Evolutionary conservation across 2,888 invertebrate species (phyloP), one percentile per base, ranked within the genome.

Genomic region (Xiphydria camelus): DNA sequence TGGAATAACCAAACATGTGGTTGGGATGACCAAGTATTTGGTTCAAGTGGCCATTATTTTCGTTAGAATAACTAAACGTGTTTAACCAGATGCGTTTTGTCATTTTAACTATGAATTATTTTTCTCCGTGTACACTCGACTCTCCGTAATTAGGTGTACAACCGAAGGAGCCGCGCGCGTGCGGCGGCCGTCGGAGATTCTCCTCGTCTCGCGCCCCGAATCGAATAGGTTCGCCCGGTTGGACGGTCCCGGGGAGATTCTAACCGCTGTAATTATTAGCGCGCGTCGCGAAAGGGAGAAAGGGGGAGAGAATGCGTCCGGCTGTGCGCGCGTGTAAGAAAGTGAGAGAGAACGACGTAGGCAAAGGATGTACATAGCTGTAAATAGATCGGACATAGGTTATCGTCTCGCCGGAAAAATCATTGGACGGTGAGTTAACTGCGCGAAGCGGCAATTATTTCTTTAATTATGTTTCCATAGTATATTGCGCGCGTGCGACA

Each of bases 391-490:
- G 51, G 15, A 55, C 61, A 59, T 59, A 63, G 64, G 58, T 51
- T 57, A 57, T 61, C 55, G 61, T 62, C 64, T 65, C 56, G n/a
- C n/a, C n/a, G n/a, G n/a, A n/a, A n/a, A n/a, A n/a, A n/a, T 56
- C 56, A 55, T 54, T 57, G 62, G 56, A 59, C 19, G 34, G 18
- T 34, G 55, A 55, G 64, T 59, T 61, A 55, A 55, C 50, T 57
- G 53, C 55, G 35, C 45, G 49, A 48, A 35, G 52, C 47, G 45
- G 52, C 44, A 51, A 58, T 62, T 57, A 62, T 64, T 68, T 55
- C 60, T 61, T 65, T 58, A 55, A 61, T 66, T 66, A 66, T 55
- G 66, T 68, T 66, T 61, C 61, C 56, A 66, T 64, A 64, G 66
- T 66, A 62, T 59, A 63, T 53, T n/a, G 23, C n/a, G 23, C 23